phyloP scores from a whole-genome alignment of 2,888 invertebrate genomes.

The Drosophila barbarae region DNA sequence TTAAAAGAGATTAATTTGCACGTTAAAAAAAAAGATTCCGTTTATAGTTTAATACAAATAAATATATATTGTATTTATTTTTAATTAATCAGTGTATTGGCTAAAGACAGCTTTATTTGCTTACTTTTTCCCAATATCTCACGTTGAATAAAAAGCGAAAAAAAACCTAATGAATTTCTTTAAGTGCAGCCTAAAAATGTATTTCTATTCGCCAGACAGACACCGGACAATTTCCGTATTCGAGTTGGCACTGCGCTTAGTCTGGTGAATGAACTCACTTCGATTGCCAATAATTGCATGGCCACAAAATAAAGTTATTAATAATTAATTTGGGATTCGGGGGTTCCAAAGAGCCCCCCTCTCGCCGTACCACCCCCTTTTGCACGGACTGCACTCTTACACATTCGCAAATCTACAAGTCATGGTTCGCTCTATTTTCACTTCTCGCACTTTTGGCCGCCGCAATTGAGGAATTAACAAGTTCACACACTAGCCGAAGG shows the following conservation, averaged over 20 bases:
- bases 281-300: background rate
- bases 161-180: background rate
- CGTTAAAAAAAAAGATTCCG: background rate
- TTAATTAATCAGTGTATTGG: no score
- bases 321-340: slow-evolving; percentile 10
- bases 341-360: background rate
- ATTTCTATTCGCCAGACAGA: slow-evolving; percentile 2
- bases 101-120: no score
- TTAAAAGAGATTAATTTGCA: slow-evolving; percentile 15
- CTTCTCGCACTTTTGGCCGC: slow-evolving; percentile 18
- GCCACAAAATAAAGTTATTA: background rate
- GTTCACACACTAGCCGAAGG: background rate
- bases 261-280: slow-evolving; percentile 1
- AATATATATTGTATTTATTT: background rate
- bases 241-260: background rate
- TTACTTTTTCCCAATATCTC: background rate
- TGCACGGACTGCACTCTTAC: slow-evolving; percentile 22
- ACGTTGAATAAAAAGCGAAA: background rate
- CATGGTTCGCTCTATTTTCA: slow-evolving; percentile 59
- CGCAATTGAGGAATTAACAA: background rate
- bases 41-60: background rate
- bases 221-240: background rate
- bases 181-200: background rate
- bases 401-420: slow-evolving; percentile 66
- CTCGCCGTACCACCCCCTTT: background rate